These are phyloP conservation scores for Myripristis murdjan DNA, from an alignment of 2,797 vertebrate species.

Conservation along the genomic window DNA sequence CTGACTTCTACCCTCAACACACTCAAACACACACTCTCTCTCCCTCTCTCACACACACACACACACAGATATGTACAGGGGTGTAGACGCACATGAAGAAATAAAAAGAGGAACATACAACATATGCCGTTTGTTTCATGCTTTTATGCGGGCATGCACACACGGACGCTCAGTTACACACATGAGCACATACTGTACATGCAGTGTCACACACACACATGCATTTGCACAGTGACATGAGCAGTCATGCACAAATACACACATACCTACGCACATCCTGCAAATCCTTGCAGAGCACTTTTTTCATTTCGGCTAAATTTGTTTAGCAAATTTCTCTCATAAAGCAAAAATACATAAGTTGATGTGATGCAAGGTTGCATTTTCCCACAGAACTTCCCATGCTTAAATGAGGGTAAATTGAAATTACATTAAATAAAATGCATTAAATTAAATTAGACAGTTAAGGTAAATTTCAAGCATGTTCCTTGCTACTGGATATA, in stretches of 20 bases:
- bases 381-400: no score
- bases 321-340: slow-evolving; percentile 3
- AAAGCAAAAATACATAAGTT: not conserved
- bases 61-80: slow-evolving; percentile 34
- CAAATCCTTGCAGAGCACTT: no score
- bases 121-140: slow-evolving; percentile 11
- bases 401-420: no score
- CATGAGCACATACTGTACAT: slow-evolving; percentile 5
- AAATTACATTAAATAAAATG: no score
- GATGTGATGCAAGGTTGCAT: no score
- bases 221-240: not conserved
- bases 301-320: not conserved
- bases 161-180: slow-evolving; percentile 29
- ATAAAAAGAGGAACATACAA: slow-evolving; percentile 37
- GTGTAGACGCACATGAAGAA: slow-evolving; percentile 33
- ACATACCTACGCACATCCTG: no score
- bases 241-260: not conserved
- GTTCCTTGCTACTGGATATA: not conserved
- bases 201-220: slow-evolving; percentile 22
- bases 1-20: slow-evolving; percentile 79
- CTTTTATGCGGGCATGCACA: slow-evolving; percentile 23
- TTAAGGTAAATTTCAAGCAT: not conserved
- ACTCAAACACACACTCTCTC: slow-evolving; percentile 63
- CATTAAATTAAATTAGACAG: not conserved
- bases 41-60: slow-evolving; percentile 35